Conservation (phyloP, 2,888 invertebrate genomes). For the Melanchra persicariae region DNA sequence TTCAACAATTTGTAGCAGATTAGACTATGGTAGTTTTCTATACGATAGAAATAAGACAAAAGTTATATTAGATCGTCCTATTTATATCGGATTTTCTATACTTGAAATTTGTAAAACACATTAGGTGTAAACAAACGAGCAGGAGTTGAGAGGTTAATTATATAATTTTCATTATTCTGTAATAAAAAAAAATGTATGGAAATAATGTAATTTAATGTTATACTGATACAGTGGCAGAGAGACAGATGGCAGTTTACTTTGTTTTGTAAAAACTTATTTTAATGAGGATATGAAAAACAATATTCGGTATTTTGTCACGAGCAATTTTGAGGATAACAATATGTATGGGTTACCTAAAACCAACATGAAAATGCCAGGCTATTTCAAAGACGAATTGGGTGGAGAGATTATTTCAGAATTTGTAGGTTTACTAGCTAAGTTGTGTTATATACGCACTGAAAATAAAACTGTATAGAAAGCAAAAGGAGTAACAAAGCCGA, state of each 20-base stretch:
- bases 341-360: not conserved
- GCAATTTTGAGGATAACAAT: constrained; percentile 7
- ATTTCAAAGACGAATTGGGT: constrained; percentile 12
- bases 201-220: too few relatives aligned
- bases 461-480: too few relatives aligned
- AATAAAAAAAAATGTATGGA: not conserved
- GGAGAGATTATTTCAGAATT: constrained; percentile 12
- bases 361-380: not conserved
- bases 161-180: constrained; percentile 14
- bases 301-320: not conserved
- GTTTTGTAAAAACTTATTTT: too few relatives aligned
- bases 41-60: not conserved
- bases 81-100: constrained; percentile 1
- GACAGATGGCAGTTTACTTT: too few relatives aligned
- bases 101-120: not conserved
- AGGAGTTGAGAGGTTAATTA: too few relatives aligned
- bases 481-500: too few relatives aligned
- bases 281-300: too few relatives aligned
- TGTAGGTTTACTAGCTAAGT: constrained; percentile 12
- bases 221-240: too few relatives aligned
- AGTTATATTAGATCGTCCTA: not conserved
- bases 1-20: too few relatives aligned
- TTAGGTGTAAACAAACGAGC: too few relatives aligned
- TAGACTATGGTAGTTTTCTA: too few relatives aligned
- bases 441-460: constrained; percentile 9